Percentiles rank a stretch among this genome's conserved stretches.
Conservation (phyloP, 53 echinoderm and acorn worm genomes). For the Glandiceps talaboti region DNA sequence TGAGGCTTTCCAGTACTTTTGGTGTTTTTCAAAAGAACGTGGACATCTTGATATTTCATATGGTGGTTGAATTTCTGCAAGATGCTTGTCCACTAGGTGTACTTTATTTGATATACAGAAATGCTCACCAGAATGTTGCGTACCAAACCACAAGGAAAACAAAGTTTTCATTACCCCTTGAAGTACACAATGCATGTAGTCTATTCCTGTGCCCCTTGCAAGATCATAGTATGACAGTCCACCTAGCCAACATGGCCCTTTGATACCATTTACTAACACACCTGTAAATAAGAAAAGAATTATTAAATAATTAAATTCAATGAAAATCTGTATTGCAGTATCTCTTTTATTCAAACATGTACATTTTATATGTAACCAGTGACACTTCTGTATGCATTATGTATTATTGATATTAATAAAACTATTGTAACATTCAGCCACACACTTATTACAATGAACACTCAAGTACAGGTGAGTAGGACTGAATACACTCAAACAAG, state of each 20-base stretch:
- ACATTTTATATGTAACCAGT: no score
- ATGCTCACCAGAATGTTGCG: slow-evolving; percentile 11
- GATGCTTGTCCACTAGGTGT: slow-evolving; percentile 17
- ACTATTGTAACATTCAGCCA: no score
- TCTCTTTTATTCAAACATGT: no score
- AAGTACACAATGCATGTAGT: slow-evolving; percentile 42
- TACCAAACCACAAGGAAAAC: slow-evolving; percentile 32
- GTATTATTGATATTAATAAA: no score
- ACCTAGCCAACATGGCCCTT: slow-evolving; percentile 15
- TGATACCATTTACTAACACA: slow-evolving; percentile 25
- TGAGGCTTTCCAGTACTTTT: slow-evolving; percentile 57
- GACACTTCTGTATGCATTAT: no score
- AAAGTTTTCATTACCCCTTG: slow-evolving; percentile 24
- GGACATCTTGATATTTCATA: slow-evolving; percentile 37
- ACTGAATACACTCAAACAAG: no score
- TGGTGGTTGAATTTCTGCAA: slow-evolving; percentile 32
- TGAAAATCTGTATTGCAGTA: neutral
- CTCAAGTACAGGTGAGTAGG: no score
- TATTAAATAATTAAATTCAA: no score
- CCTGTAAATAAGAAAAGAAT: neutral
- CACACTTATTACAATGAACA: no score
- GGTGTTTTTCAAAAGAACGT: slow-evolving; percentile 37
- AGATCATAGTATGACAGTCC: slow-evolving; percentile 11
- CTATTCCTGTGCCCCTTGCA: slow-evolving; percentile 30
- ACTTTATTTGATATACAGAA: slow-evolving; percentile 25